Base-by-base conservation (phyloP, 2,797 vertebrate species). In the Neosilurus hyrtlii region DNA sequence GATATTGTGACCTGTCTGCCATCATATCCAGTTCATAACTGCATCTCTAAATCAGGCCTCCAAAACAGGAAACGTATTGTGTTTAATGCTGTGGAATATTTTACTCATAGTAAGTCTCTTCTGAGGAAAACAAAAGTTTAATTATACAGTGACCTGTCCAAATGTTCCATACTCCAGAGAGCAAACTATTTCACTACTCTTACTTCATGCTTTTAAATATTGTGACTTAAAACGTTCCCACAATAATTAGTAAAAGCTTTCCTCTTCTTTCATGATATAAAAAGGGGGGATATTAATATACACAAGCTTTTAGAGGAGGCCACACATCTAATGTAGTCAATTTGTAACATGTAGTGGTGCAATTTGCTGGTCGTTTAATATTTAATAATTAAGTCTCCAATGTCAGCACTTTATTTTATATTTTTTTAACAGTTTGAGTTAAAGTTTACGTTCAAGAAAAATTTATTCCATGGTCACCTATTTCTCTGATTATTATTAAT, bases 121-220 rank as follows among this genome's bases (percentile, higher is more conserved):
- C 62, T 14, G 9, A 56, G 62, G 75, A 82, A 67, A 52, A 68
- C 14, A 68, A 61, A 26, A 73, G 59, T 18, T 73, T 66, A 82
- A 66, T 63, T 22, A 68, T 67, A 67, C 51, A 49, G 35, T 22
- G 81, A 56, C 71, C 49, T 24, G 15, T 54, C 35, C 12, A 65
- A 26, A 63, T 14, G 49, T 15, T 49, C 63, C 16, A 35, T 59
- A 75, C 20, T n/a, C 59, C 54, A 59, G 26, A 59, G 56, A 75
- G 18, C 63, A 61, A 7, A 18, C 43, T 6, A 67, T 35, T 57
- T 76, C 1, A 43, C 35, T 52, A 35, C 51, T 30, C 12, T 52
- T 49, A 24, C 20, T 16, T 59, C 4, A 8, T 14, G 22, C 52
- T 59, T 26, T 67, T 18, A 68, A 72, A 51, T 73, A 81, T 43